Conservation (phyloP, 2,113 vertebrate species). For the Chloroceryle aenea region DNA sequence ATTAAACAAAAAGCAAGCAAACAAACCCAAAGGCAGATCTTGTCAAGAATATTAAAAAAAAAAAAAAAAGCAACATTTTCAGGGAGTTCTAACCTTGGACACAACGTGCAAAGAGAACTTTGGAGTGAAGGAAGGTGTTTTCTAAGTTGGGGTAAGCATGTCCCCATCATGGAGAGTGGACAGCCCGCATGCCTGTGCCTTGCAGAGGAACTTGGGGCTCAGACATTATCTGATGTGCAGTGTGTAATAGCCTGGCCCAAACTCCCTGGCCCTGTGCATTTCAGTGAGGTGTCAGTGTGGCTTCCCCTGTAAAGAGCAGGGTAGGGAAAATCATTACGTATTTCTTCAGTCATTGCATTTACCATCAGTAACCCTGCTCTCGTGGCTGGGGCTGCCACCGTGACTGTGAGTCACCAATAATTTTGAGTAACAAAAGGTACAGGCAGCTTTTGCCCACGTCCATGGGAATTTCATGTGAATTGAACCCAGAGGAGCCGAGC, state of each 20-base stretch:
- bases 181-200: neutral
- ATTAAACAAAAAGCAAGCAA: neutral
- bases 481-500: neutral
- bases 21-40: neutral
- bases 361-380: neutral
- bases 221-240: neutral
- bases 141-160: fast-evolving
- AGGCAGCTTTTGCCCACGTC: neutral
- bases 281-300: neutral
- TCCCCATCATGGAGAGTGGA: fast-evolving
- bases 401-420: neutral
- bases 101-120: neutral
- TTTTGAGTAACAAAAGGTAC: neutral
- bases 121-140: neutral
- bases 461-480: neutral
- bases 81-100: neutral
- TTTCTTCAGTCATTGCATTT: neutral
- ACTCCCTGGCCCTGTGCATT: neutral
- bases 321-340: neutral
- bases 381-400: neutral
- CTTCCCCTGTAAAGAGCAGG: neutral
- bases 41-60: neutral
- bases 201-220: neutral
- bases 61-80: neutral
- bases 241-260: neutral